Evolutionary conservation across 1,140 invertebrate species (phyloP).

Genomic region (Phortica variegata): DNA sequence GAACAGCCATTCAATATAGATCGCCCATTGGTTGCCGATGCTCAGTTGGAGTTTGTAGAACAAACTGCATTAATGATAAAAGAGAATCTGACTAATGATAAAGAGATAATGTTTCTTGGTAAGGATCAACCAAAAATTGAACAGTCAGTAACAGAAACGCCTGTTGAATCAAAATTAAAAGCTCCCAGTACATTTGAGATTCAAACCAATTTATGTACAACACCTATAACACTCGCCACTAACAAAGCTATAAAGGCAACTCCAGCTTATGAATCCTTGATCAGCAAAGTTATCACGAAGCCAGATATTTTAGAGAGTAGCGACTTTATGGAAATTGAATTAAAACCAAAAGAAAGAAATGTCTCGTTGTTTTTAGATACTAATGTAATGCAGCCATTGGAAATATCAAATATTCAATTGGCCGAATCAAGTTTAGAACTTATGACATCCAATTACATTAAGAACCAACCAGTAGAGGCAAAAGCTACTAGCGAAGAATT

Average conservation of each 20-base stretch:
- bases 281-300: slow-evolving; percentile 21
- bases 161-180: slow-evolving; percentile 16
- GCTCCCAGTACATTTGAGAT: slow-evolving; percentile 22
- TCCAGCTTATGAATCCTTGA: slow-evolving; percentile 17
- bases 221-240: slow-evolving; percentile 10
- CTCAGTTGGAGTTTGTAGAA: slow-evolving; percentile 28
- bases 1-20: slow-evolving; percentile 15
- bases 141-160: slow-evolving; percentile 14
- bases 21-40: slow-evolving; percentile 10
- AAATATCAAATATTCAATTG: slow-evolving; percentile 29
- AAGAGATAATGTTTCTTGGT: slow-evolving; percentile 8
- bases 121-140: neutral
- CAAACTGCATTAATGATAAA: slow-evolving; percentile 31
- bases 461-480: slow-evolving; percentile 1
- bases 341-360: slow-evolving; percentile 20
- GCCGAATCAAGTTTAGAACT: slow-evolving; percentile 25
- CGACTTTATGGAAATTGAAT: slow-evolving; percentile 3
- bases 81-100: slow-evolving; percentile 25
- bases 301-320: slow-evolving; percentile 11
- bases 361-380: slow-evolving; percentile 17
- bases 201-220: slow-evolving; percentile 7
- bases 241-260: slow-evolving; percentile 11
- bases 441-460: neutral
- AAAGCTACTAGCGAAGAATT: slow-evolving; percentile 14
- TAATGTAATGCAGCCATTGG: slow-evolving; percentile 23